Base-by-base conservation (phyloP, 2,888 invertebrate species). In the Agrochola lota region DNA sequence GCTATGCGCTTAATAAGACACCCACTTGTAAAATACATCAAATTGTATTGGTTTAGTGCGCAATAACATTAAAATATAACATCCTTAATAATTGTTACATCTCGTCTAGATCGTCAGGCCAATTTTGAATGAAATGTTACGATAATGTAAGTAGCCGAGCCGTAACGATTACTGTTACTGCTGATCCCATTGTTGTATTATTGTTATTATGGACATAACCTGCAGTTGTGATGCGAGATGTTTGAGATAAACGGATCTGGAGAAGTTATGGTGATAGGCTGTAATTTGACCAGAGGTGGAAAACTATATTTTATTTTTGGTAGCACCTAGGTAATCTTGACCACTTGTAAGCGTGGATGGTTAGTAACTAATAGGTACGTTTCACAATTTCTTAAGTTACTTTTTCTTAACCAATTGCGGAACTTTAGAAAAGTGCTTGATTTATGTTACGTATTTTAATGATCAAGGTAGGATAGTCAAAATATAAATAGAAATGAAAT, bases 61-160 rank as follows among this genome's bases (percentile, higher is more conserved):
- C 7, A 55, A 40, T 80, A 60, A 83, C 75, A 74, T 55, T 83
- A 59, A 82, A 82, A 83, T 71, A 86, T 78, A 80, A 83, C 71
- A 52, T 43, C 60, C 55, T 57, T 60, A 64, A 66, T 75, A 74
- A 85, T 77, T 71, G 72, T 84, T 73, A 66, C 71, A 46, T 69
- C 79, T 46, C 63, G 80, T 79, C 76, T 72, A 30, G 59, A 75
- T 62, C 64, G 71, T 62, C 77, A 72, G 76, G 77, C 81, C 84
- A 91, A 89, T 90, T 90, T 87, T 85, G 88, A 87, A 84, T 89
- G 87, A 93, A 94, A 87, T 91, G 92, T 93, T 91, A 94, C 85
- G 91, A 88, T 93, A 91, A 91, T 88, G 88, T 85, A 83, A 90
- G 83, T 84, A 89, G 85, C 87, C 85, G 81, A 59, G 83, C 49